A percentile compares a stretch with the other conserved stretches of the same genome.
These are phyloP conservation scores for Ammodytes dubius DNA, from an alignment of 2,113 vertebrate species.

Conservation along the genomic window DNA sequence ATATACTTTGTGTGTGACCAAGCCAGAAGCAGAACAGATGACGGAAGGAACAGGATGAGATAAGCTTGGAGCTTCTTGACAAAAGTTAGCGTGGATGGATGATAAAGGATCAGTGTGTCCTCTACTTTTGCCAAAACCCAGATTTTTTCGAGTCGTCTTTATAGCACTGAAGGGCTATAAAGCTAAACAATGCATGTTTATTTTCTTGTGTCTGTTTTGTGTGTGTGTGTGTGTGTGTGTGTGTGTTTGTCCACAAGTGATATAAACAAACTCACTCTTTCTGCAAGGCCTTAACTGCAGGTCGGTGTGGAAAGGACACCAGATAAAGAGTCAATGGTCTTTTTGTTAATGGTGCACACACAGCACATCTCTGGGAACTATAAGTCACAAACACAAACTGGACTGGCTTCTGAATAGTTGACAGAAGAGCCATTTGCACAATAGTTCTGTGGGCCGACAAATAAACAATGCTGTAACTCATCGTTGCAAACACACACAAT, in stretches of 20 bases:
- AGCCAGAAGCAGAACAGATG: constrained; percentile 25
- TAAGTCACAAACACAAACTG: constrained; percentile 30
- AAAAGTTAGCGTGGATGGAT: constrained; percentile 7
- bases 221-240: not conserved
- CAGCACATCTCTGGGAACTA: constrained; percentile 37
- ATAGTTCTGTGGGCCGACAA: constrained; percentile 37
- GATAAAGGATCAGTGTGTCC: not conserved
- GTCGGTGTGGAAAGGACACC: not conserved
- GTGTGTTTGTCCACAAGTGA: constrained; percentile 5
- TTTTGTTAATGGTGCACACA: constrained; percentile 43
- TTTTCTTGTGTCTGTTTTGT: not conserved
- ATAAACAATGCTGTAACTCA: constrained; percentile 23
- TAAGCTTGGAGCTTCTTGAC: not conserved
- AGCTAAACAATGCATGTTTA: constrained; percentile 2
- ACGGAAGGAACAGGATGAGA: constrained; percentile 11
- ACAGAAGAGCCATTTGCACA: constrained; percentile 40
- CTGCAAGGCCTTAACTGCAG: constrained; percentile 31
- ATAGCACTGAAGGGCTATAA: not conserved
- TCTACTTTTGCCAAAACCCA: not conserved
- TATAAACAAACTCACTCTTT: constrained; percentile 21
- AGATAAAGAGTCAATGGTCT: constrained; percentile 10
- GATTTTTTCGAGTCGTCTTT: not conserved
- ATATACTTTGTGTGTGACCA: not conserved
- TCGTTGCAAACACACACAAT: constrained; percentile 1
- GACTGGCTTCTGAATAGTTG: constrained; percentile 25